Conservation (phyloP, 2,888 invertebrate genomes). For the Stenchaetothrips biformis region DNA sequence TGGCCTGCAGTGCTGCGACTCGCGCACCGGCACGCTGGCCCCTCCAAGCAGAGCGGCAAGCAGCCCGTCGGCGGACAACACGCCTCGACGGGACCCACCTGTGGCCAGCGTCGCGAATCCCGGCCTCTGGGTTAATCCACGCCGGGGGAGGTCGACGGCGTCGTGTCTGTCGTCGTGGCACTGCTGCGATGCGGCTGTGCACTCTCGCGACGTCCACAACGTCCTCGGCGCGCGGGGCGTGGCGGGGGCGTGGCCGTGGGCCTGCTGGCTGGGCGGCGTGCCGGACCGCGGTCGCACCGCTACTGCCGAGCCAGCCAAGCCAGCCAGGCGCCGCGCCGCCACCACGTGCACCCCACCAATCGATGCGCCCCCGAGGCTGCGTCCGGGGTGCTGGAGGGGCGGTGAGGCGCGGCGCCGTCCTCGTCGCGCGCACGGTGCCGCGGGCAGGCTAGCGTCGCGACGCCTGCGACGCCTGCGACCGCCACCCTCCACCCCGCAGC, state of each 20-base stretch:
- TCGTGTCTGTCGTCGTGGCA: too few species aligned
- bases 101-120: neutral
- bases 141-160: too few species aligned
- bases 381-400: conserved; percentile 29
- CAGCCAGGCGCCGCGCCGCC: conserved; percentile 37
- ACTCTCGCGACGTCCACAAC: neutral
- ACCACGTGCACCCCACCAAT: conserved; percentile 41
- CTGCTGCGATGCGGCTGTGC: neutral
- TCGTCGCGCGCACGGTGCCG: neutral
- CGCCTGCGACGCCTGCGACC: too few species aligned
- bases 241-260: neutral
- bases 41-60: neutral
- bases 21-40: too few species aligned
- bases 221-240: neutral
- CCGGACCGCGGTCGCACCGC: neutral
- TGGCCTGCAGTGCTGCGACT: too few species aligned
- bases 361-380: conserved; percentile 45
- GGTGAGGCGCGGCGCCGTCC: neutral
- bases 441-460: neutral
- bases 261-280: neutral
- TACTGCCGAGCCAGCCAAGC: neutral
- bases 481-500: conserved; percentile 40
- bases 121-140: too few species aligned
- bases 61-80: neutral
- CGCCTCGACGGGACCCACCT: neutral